These are phyloP conservation scores for Sarcophaga subvicina DNA, from an alignment of 2,888 invertebrate genomes.

Conservation along the genomic window DNA sequence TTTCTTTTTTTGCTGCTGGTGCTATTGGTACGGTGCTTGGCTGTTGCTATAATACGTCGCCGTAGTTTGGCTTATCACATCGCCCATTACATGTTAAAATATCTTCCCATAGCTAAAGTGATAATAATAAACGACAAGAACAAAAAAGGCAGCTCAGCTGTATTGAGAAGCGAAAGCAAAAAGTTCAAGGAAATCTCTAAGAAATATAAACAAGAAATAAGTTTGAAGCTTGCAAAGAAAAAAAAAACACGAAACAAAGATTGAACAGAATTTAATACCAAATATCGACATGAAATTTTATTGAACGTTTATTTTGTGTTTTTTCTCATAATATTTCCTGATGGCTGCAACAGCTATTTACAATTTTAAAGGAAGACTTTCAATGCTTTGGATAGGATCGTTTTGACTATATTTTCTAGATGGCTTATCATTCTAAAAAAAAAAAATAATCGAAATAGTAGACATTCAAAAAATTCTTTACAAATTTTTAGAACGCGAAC, in stretches of 20 bases:
- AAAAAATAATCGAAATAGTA: no score
- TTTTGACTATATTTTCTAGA: not conserved
- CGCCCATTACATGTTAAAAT: slow-evolving; percentile 65
- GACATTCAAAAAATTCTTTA: no score
- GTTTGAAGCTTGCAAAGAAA: not conserved
- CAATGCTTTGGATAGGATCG: not conserved
- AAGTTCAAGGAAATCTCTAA: slow-evolving; percentile 49
- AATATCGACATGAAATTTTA: slow-evolving; percentile 46
- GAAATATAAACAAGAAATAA: slow-evolving; percentile 52
- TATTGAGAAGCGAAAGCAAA: slow-evolving; percentile 5
- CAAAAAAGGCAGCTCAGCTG: slow-evolving; percentile 7
- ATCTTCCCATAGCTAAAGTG: slow-evolving; percentile 50
- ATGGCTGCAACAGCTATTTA: slow-evolving; percentile 9
- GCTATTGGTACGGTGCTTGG: not conserved
- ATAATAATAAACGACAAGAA: slow-evolving; percentile 58
- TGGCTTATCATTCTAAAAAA: no score
- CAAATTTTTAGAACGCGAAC: no score
- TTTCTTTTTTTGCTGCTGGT: slow-evolving; percentile 21
- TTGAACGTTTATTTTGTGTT: slow-evolving; percentile 57
- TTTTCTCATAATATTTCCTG: slow-evolving; percentile 27
- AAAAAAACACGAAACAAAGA: slow-evolving; percentile 7
- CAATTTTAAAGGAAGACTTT: slow-evolving; percentile 3
- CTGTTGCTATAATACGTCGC: slow-evolving; percentile 25
- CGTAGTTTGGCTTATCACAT: slow-evolving; percentile 63
- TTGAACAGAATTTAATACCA: not conserved